phyloP scores from a whole-genome alignment of 2,888 invertebrate species.

The Andrena marginata region DNA sequence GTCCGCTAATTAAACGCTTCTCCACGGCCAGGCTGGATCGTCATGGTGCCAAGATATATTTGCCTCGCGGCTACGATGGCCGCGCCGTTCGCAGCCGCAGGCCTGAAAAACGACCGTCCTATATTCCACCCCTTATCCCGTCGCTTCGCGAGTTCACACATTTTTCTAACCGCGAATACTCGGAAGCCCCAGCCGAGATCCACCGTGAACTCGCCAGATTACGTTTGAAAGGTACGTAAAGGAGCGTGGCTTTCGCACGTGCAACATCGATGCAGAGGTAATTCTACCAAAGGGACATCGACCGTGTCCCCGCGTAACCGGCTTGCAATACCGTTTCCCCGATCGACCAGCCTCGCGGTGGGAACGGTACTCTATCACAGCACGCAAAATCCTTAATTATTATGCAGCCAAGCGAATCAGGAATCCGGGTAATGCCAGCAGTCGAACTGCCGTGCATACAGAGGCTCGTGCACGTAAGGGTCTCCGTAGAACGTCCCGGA shows the following conservation, averaged over 20 bases:
- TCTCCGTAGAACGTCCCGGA: conserved; percentile 64
- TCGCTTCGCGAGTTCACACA: background rate
- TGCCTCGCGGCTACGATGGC: conserved; percentile 14
- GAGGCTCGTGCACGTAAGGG: conserved; percentile 65
- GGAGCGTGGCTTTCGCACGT: background rate
- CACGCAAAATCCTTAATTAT: conserved; percentile 72
- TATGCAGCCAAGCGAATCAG: conserved; percentile 65
- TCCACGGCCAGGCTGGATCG: conserved; percentile 23
- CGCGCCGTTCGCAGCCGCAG: conserved; percentile 7
- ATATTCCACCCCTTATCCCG: background rate
- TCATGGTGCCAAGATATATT: conserved; percentile 57
- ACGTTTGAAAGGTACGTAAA: background rate
- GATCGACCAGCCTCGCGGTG: conserved; percentile 21
- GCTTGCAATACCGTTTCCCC: background rate
- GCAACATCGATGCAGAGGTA: background rate
- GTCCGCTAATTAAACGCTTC: conserved; percentile 68
- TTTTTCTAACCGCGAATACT: too few relatives aligned
- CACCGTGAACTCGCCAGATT: too few relatives aligned
- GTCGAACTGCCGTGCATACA: conserved; percentile 62
- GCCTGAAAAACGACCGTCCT: conserved; percentile 22
- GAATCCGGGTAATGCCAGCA: conserved; percentile 76
- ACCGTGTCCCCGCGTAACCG: background rate
- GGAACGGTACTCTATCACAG: conserved; percentile 42
- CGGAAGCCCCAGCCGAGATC: too few relatives aligned
- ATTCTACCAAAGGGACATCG: background rate